phyloP scores from a whole-genome alignment of 2,888 invertebrate species.

The Anorthoa munda region DNA sequence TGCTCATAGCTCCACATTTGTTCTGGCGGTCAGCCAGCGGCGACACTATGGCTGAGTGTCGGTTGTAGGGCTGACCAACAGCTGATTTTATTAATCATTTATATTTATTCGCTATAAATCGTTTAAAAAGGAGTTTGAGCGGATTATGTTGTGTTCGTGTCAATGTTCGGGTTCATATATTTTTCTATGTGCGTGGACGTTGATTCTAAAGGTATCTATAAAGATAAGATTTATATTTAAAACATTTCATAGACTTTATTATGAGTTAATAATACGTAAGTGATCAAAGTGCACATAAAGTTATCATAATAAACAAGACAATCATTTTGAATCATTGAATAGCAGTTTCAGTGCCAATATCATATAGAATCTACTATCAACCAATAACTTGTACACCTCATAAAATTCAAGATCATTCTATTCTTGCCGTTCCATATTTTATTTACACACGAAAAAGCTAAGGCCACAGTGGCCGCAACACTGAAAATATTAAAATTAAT shows the following conservation, averaged over 20 bases:
- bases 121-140: constrained; percentile 32
- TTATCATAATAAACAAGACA: constrained; percentile 1
- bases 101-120: constrained; percentile 48
- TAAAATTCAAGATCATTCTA: constrained; percentile 24
- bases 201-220: neutral
- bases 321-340: constrained; percentile 6
- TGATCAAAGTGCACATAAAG: neutral
- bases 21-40: constrained; percentile 84
- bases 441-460: constrained; percentile 20
- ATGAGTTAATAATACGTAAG: no score
- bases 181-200: neutral
- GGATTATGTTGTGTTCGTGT: neutral
- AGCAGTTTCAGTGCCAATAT: constrained; percentile 15
- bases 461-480: constrained; percentile 8
- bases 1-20: constrained; percentile 86
- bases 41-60: constrained; percentile 72
- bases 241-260: neutral
- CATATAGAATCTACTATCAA: neutral
- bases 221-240: neutral
- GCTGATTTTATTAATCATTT: constrained; percentile 42
- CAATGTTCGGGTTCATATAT: neutral
- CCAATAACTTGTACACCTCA: neutral
- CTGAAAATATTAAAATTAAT: constrained; percentile 48
- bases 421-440: constrained; percentile 12
- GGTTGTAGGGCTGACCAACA: constrained; percentile 59